A percentile compares a stretch with the other conserved stretches of the same genome.
Evolutionary conservation across 2,888 invertebrate genomes (phyloP).

Genomic region (Tipula vernalis): DNA sequence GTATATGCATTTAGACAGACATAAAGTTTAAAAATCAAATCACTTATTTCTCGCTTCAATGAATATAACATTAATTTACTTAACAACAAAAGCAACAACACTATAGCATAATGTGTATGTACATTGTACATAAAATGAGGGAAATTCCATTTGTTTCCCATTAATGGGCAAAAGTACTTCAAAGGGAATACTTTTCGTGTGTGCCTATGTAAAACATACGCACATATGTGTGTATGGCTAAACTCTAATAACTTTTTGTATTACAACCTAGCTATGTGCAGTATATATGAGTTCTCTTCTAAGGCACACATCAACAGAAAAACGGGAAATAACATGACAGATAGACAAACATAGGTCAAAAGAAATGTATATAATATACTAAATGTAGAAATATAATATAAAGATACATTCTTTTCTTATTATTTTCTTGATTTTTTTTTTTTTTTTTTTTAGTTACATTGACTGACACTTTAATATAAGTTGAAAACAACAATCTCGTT

Average conservation of each 20-base stretch:
- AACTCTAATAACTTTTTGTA: neutral
- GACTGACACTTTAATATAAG: slow-evolving; percentile 4
- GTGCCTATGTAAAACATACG: neutral
- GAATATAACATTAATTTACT: neutral
- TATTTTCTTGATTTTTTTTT: neutral
- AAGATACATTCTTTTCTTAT: slow-evolving; percentile 4
- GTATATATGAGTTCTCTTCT: neutral
- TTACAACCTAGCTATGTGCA: neutral
- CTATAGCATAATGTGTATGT: neutral
- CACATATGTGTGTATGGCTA: neutral
- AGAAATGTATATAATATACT: neutral
- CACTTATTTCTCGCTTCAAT: slow-evolving; percentile 4
- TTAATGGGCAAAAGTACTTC: neutral
- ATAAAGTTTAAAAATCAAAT: neutral
- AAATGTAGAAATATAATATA: neutral
- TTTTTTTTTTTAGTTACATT: slow-evolving; percentile 4
- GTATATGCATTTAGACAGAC: neutral
- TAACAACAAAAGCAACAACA: neutral
- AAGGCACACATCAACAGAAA: neutral
- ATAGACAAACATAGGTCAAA: neutral
- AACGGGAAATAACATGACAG: neutral
- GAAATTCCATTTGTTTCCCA: slow-evolving; percentile 4
- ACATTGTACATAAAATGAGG: neutral
- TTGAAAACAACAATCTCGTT: slow-evolving; percentile 4
- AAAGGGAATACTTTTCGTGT: neutral